These are phyloP conservation scores for Cephus rjabovi DNA, from an alignment of 2,888 invertebrate species.

Conservation along the genomic window DNA sequence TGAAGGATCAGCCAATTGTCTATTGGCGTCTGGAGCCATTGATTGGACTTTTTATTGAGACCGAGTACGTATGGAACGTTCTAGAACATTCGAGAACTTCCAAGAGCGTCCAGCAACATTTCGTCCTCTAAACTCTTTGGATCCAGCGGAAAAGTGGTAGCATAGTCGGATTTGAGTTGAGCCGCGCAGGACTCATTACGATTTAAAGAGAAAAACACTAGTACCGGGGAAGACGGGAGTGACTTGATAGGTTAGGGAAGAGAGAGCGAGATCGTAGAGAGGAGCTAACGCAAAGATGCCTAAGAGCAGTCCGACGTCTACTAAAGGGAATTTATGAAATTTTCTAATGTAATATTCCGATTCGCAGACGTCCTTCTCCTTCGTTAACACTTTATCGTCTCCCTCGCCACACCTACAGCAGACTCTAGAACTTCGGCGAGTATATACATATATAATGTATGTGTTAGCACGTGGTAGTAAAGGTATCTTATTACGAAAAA, in stretches of 20 bases:
- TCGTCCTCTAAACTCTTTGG: slow-evolving; percentile 13
- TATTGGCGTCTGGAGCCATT: too few relatives aligned
- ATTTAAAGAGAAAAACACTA: slow-evolving; percentile 63
- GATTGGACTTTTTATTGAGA: too few relatives aligned
- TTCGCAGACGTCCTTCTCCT: slow-evolving; percentile 46
- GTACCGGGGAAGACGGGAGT: slow-evolving; percentile 45
- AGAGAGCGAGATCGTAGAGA: too few relatives aligned
- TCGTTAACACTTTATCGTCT: slow-evolving; percentile 25
- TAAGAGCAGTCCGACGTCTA: slow-evolving; percentile 44
- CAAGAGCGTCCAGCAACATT: background rate
- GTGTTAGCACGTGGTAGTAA: background rate
- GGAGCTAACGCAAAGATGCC: slow-evolving; percentile 36
- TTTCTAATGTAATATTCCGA: slow-evolving; percentile 64
- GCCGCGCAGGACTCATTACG: slow-evolving; percentile 51
- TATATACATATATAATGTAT: background rate
- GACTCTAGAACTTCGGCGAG: background rate
- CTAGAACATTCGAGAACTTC: too few relatives aligned
- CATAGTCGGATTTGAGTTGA: slow-evolving; percentile 48
- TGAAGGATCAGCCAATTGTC: too few relatives aligned
- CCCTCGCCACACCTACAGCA: background rate
- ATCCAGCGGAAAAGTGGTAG: slow-evolving; percentile 8
- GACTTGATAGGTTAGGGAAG: slow-evolving; percentile 47
- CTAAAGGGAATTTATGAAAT: slow-evolving; percentile 66
- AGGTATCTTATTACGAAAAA: background rate
- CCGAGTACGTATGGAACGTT: too few relatives aligned